Evolutionary conservation across 2,888 invertebrate genomes (phyloP).

Genomic region (Acanthopleura granulata): DNA sequence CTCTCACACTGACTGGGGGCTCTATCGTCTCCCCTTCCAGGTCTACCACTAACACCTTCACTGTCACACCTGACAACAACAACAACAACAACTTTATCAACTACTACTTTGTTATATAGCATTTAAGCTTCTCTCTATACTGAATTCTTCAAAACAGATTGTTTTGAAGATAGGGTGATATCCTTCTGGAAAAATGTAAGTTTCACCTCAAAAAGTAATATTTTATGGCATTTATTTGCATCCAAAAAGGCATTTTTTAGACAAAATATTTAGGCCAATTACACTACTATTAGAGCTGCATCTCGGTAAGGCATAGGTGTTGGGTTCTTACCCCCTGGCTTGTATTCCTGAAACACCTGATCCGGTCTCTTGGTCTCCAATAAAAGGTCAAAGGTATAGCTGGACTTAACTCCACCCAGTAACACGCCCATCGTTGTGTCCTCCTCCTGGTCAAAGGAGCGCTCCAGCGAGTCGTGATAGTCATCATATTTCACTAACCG

Average conservation of each 20-base stretch:
- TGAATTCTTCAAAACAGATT: no score
- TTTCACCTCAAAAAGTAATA: no score
- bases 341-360: conserved; percentile 77
- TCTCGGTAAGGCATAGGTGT: no score
- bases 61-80: conserved; percentile 70
- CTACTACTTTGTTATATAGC: no score
- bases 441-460: conserved; percentile 77
- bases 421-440: conserved; percentile 72
- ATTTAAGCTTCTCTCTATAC: no score
- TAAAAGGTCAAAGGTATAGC: conserved; percentile 75
- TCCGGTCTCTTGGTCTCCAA: conserved; percentile 77
- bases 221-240: no score
- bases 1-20: conserved; percentile 76
- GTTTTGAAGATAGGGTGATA: no score
- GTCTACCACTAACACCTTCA: conserved; percentile 78
- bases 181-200: no score
- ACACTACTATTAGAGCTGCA: no score
- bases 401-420: conserved; percentile 71
- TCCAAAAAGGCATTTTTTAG: no score
- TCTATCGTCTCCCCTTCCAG: conserved; percentile 75
- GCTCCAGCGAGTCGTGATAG: conserved; percentile 76
- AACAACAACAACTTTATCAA: background rate
- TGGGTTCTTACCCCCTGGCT: conserved; percentile 73
- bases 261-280: no score
- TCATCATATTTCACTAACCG: conserved; percentile 81